Evolutionary conservation across 2,113 vertebrate species (phyloP), one percentile per base, ranked within the genome.

Genomic region (Nerophis ophidion): DNA sequence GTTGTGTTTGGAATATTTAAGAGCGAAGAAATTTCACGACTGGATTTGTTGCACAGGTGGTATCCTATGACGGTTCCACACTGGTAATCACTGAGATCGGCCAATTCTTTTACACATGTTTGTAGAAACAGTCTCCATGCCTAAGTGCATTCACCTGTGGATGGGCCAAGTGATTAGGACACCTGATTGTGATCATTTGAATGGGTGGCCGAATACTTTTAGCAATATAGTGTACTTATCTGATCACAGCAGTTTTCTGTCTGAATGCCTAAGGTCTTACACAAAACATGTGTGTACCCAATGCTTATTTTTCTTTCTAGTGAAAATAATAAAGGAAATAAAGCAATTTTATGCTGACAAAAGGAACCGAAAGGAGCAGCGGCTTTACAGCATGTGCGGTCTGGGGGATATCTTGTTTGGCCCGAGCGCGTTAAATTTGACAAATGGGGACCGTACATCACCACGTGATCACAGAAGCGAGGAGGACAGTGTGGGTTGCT

Each of bases 371-470:
- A 52, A 26, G 35, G 62, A 76, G 66, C 36, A 69, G 70, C 69
- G 72, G 68, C 62, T 73, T 59, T 60, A 63, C 75, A 73, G 68
- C 64, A 73, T 79, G 65, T 68, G 62, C 58, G 67, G 56, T 60
- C 51, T 64, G 36, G 53, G 69, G 38, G 55, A 56, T 52, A 59
- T 50, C 67, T 77, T 74, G 72, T 81, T 44, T 4, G 57, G 34
- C 7, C 26, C 4, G 70, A 73, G 79, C 77, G 70, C 55, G 63
- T 72, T 69, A 77, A 72, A 83, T 85, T 83, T 76, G 53, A 58
- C 71, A 66, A 73, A 71, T 44, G 34, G 61, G 60, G 44, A 46
- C 56, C 46, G 42, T 82, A 64, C 57, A 80, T 87, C 66, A 79
- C 33, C 36, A 9, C 46, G 59, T 71, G 78, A 81, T 70, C 81